Base-by-base conservation (phyloP, 2,113 vertebrate genomes). In the Polyodon spathula region DNA sequence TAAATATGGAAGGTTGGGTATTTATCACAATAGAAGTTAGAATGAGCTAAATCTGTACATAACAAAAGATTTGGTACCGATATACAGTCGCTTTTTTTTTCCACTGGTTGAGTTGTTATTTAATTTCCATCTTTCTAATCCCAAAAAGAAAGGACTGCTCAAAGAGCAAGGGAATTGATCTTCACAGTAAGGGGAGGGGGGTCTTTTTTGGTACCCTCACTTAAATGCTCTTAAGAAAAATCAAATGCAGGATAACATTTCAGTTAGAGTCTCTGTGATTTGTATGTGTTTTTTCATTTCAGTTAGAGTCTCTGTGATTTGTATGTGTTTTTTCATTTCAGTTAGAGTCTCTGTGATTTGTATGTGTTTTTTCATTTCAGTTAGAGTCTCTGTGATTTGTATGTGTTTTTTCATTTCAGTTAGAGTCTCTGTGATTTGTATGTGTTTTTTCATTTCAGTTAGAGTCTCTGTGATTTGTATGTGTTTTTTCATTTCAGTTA, bases 401-500 rank as follows among this genome's bases (percentile, higher is more conserved):
- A n/a, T 70, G 61, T 63, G 7, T n/a, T 67, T 40, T 62, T 43
- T 37, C 62, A 59, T 53, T 42, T 37, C 78, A 99, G 95, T n/a
- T n/a, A n/a, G n/a, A n/a, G n/a, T 50, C 53, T 54, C 27, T 54
- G 16, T 27, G 38, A 40, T 0, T 12, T 68, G 27, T n/a, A n/a
- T 70, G 61, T 63, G 7, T n/a, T 67, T 40, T 62, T 43, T 37
- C 62, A 59, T 53, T 42, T 37, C 78, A 99, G 95, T n/a, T n/a
- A n/a, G n/a, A n/a, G n/a, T 50, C 53, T 54, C 27, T 54, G 16
- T 27, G 38, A 40, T 0, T 12, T 68, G 27, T n/a, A n/a, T 70
- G 61, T 63, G 7, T n/a, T 67, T 40, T 62, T 43, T 37, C 62
- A 59, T 53, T 42, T 37, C 78, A 99, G 95, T n/a, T n/a, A n/a